Conservation (phyloP, 2,888 invertebrate genomes). For the Trilocha varians region DNA sequence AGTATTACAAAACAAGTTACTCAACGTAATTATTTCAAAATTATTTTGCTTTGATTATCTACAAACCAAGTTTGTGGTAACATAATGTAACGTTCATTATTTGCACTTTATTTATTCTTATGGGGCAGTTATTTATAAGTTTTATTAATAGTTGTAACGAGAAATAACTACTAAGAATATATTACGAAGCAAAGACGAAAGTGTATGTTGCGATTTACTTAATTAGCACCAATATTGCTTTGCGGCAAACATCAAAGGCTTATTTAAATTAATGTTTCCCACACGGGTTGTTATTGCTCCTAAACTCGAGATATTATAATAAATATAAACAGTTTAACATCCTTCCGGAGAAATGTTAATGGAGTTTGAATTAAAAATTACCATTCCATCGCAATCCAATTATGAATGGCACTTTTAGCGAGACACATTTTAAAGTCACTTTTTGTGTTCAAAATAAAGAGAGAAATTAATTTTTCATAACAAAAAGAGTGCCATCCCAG, state of each 20-base stretch:
- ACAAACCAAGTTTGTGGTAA: no score
- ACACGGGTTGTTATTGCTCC: constrained; percentile 1
- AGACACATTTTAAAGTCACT: constrained; percentile 21
- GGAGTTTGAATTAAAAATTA: background rate
- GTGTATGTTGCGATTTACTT: background rate
- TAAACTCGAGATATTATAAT: no score
- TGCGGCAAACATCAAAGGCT: constrained; percentile 8
- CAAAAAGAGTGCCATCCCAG: constrained; percentile 38
- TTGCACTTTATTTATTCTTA: no score
- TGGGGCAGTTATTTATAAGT: no score
- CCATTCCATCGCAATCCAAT: constrained; percentile 9
- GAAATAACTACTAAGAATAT: no score
- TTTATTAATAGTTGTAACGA: no score
- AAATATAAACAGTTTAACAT: no score
- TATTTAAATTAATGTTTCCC: constrained; percentile 13
- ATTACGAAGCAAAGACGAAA: background rate
- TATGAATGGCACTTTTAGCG: constrained; percentile 21
- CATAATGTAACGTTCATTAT: no score
- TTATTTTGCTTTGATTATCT: no score
- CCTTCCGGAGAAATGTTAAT: background rate
- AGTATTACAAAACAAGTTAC: no score
- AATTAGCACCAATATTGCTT: constrained; percentile 5
- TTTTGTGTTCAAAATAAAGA: constrained; percentile 32
- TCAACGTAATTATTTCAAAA: no score
- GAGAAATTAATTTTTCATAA: constrained; percentile 39